Evolutionary conservation across 2,797 vertebrate genomes (phyloP).

Genomic region (Acropternis orthonyx): DNA sequence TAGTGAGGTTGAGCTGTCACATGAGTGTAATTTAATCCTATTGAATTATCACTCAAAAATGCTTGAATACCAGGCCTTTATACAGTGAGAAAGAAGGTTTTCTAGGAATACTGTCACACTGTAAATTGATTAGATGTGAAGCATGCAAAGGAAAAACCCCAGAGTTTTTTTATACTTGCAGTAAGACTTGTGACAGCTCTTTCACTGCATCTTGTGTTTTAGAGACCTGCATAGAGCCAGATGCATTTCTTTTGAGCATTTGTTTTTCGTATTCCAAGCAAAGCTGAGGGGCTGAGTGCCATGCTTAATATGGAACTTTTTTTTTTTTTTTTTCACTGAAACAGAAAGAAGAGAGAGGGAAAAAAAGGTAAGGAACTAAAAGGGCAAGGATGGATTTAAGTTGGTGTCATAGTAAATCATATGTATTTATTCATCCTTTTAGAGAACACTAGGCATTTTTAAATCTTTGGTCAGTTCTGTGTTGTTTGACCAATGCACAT

Average conservation of each 20-base stretch:
- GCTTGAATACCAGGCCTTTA: constrained; percentile 51
- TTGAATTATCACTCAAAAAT: constrained; percentile 84
- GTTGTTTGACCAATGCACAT: background rate
- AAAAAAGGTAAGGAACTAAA: background rate
- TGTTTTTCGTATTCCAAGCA: constrained; percentile 12
- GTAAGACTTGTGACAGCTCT: constrained; percentile 12
- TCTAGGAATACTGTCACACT: constrained; percentile 52
- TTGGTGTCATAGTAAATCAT: background rate
- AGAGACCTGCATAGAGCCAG: background rate
- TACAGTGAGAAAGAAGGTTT: constrained; percentile 41
- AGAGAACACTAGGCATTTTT: background rate
- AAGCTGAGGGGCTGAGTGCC: background rate
- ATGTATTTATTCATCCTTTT: background rate
- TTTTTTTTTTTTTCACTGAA: background rate
- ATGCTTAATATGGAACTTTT: background rate
- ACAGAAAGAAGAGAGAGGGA: rapidly evolving
- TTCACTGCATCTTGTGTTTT: background rate
- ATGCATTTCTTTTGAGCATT: background rate
- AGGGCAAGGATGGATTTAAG: background rate
- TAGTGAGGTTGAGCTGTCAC: constrained; percentile 80
- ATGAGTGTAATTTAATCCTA: constrained; percentile 80
- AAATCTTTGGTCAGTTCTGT: background rate
- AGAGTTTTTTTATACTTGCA: background rate
- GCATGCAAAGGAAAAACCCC: background rate
- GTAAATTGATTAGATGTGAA: constrained; percentile 60